Percentiles rank a stretch among this genome's conserved stretches.
Conservation (phyloP, 2,888 invertebrate species). For the Stictocephala bisonia region DNA sequence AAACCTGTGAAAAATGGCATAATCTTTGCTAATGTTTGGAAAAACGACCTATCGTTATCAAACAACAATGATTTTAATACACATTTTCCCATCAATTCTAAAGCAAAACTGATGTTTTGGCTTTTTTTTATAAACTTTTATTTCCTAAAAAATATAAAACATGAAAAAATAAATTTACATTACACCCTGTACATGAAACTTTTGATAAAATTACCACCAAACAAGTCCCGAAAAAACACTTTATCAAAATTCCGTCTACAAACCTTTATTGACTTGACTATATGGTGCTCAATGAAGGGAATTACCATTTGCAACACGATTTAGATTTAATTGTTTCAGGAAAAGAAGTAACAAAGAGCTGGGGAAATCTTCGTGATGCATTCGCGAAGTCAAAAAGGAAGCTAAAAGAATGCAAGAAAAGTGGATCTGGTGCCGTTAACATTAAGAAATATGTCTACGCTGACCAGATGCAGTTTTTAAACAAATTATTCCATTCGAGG, state of each 20-base stretch:
- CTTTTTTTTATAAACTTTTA: neutral
- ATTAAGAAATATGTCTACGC: conserved; percentile 44
- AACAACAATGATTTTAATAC: neutral
- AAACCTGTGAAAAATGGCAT: too few relatives aligned
- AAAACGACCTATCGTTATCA: neutral
- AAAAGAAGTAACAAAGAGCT: conserved; percentile 38
- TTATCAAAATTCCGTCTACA: neutral
- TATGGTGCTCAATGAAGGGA: conserved; percentile 3
- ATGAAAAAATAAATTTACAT: too few relatives aligned
- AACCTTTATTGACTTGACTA: too few relatives aligned
- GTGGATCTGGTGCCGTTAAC: conserved; percentile 38
- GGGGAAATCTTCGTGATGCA: conserved; percentile 20
- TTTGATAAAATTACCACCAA: too few relatives aligned
- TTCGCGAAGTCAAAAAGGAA: conserved; percentile 21
- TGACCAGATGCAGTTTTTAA: conserved; percentile 47
- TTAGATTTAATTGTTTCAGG: conserved; percentile 16
- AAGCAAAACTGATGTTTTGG: neutral
- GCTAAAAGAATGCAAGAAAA: conserved; percentile 35
- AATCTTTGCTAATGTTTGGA: too few relatives aligned
- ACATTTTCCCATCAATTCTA: neutral
- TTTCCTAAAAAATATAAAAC: too few relatives aligned
- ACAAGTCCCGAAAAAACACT: neutral
- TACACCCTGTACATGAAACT: too few relatives aligned
- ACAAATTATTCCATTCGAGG: conserved; percentile 5
- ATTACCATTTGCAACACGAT: neutral